Evolutionary conservation across 1,140 invertebrate genomes (phyloP).

Genomic region (Triops cancriformis): DNA sequence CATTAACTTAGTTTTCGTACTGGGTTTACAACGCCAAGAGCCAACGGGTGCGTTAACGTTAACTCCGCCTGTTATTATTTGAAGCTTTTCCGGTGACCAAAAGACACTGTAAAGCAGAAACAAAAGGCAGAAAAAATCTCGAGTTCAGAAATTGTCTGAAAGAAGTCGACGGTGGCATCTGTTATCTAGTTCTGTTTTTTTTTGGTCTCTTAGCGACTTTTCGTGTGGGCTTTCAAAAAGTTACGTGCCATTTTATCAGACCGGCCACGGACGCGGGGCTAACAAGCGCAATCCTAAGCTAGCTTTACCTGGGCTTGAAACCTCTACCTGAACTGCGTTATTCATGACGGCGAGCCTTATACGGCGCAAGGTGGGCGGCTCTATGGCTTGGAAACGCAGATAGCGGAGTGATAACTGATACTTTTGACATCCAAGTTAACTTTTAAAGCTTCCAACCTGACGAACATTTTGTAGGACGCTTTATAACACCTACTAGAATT

Average conservation of each 20-base stretch:
- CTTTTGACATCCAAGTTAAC: neutral
- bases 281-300: neutral
- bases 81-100: neutral
- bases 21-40: neutral
- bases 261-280: neutral
- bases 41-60: neutral
- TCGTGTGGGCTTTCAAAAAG: neutral
- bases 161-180: neutral
- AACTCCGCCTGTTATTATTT: neutral
- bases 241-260: constrained; percentile 1
- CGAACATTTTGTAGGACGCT: neutral
- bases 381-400: neutral
- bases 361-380: neutral
- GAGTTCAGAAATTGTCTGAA: neutral
- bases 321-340: neutral
- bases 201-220: neutral
- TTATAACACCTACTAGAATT: neutral
- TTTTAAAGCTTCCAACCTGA: neutral
- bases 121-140: neutral
- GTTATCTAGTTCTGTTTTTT: neutral
- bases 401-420: constrained; percentile 5
- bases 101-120: neutral
- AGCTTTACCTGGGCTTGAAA: neutral
- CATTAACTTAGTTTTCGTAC: neutral
- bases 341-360: neutral